Conservation (phyloP, 2,113 vertebrate genomes). For the Lucifuga dentata region DNA sequence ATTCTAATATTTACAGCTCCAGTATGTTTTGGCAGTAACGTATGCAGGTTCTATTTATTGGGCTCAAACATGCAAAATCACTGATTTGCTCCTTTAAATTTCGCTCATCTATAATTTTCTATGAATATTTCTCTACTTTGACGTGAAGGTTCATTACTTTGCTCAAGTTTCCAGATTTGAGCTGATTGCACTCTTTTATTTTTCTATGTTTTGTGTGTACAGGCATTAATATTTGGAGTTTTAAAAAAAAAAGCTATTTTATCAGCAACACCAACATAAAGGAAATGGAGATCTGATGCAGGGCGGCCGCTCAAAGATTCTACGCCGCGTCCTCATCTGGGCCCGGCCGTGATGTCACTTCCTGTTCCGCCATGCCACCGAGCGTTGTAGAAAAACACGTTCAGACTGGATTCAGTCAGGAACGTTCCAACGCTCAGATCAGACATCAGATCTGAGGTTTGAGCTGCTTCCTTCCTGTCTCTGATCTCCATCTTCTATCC, state of each 20-base stretch:
- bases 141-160: conserved; percentile 37
- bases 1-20: too few relatives aligned
- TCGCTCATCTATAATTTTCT: conserved; percentile 41
- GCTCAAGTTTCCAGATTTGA: conserved; percentile 33
- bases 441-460: conserved; percentile 39
- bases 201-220: conserved; percentile 77
- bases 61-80: too few relatives aligned
- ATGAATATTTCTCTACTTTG: conserved; percentile 25
- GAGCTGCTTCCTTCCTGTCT: conserved; percentile 46
- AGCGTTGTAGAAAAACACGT: conserved; percentile 21
- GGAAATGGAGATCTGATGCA: conserved; percentile 26
- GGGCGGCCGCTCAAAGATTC: conserved; percentile 19
- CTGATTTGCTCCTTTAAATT: too few relatives aligned
- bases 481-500: conserved; percentile 50
- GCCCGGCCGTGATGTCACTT: conserved; percentile 55
- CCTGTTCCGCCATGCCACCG: conserved; percentile 43
- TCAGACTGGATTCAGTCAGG: not conserved
- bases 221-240: conserved; percentile 63
- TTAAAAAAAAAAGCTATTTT: conserved; percentile 55
- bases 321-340: too few relatives aligned
- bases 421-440: conserved; percentile 41
- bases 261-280: conserved; percentile 55
- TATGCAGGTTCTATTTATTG: too few relatives aligned
- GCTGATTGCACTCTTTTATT: conserved; percentile 67
- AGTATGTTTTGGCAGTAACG: too few relatives aligned